Evolutionary conservation across 2,797 vertebrate genomes (phyloP), one percentile per base, ranked within the genome.

Genomic region (Jordanella pulchra): DNA sequence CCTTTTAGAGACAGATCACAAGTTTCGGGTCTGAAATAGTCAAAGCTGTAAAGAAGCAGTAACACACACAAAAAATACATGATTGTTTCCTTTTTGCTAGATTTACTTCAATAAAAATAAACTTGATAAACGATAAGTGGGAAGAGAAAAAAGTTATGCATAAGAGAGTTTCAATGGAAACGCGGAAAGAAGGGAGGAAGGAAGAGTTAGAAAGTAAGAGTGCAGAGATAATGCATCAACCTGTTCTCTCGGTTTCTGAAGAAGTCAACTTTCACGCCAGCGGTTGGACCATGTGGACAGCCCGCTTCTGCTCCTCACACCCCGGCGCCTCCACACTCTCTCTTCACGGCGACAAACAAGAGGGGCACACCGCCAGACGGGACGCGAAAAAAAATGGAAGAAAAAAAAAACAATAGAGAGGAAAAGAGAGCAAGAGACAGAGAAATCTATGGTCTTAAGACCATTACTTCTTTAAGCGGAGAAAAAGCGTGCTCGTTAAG

Each of bases 241-340:
- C 95, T 95, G 95, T 95, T 94, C 92, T 94, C 92, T 92, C 80
- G 93, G 90, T 90, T 92, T 91, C 89, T 88, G 94, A 90, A 95
- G 95, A 95, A 94, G 91, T 95, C 93, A 95, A 94, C 90, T 95
- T 95, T 95, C 94, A 95, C 90, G 93, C 91, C 92, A 89, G 94
- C 89, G 92, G 90, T 92, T 93, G 93, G 94, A 95, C 93, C 95
- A 95, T 95, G 95, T 95, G 95, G 94, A 93, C 89, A 89, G 81
- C 84, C 87, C 89, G 89, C 91, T 92, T 93, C 93, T 93, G 94
- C 88, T 92, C 93, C 91, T 91, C 91, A 81, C 87, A 86, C 89
- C 92, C 93, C 92, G 90, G 91, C 87, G 93, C 93, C 88, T 91
- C 94, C 93, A 89, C 90, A 82, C 86, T 82, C 90, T 83, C 86